Conservation (phyloP, 2,113 vertebrate genomes). For the Spea bombifrons region DNA sequence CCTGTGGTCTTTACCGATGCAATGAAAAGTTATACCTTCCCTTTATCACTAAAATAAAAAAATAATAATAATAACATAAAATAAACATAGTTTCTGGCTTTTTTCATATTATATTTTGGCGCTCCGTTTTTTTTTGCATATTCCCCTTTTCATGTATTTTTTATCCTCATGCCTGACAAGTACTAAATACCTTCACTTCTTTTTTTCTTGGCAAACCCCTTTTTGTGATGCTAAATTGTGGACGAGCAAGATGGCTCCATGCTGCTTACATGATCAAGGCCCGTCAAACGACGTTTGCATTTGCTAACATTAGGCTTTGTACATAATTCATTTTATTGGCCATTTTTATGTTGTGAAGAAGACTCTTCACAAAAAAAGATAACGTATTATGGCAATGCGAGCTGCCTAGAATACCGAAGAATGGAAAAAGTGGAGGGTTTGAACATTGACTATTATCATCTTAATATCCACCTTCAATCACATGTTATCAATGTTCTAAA, state of each 20-base stretch:
- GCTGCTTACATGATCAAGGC: slow-evolving; percentile 46
- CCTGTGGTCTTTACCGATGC: no score
- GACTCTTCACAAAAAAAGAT: slow-evolving; percentile 21
- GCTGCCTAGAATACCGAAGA: background rate
- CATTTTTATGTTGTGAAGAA: slow-evolving; percentile 39
- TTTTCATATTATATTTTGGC: slow-evolving; percentile 3
- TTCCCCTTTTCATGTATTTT: slow-evolving; percentile 19
- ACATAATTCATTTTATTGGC: slow-evolving; percentile 43
- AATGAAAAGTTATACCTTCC: no score
- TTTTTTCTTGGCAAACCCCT: background rate
- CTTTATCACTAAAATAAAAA: background rate
- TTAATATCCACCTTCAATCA: no score
- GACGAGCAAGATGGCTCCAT: slow-evolving; percentile 35
- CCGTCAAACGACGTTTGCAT: slow-evolving; percentile 36
- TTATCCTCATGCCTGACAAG: slow-evolving; percentile 23
- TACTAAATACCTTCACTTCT: slow-evolving; percentile 28
- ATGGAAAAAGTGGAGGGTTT: background rate
- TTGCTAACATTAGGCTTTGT: slow-evolving; percentile 41
- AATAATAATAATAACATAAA: background rate
- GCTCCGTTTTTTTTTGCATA: slow-evolving; percentile 26
- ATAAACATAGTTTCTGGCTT: background rate
- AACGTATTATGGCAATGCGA: slow-evolving; percentile 29
- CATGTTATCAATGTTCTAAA: no score
- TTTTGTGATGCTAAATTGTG: slow-evolving; percentile 37
- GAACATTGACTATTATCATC: no score